These are phyloP conservation scores for Pelecanus crispus DNA, from an alignment of 2,113 vertebrate species.

Conservation along the genomic window DNA sequence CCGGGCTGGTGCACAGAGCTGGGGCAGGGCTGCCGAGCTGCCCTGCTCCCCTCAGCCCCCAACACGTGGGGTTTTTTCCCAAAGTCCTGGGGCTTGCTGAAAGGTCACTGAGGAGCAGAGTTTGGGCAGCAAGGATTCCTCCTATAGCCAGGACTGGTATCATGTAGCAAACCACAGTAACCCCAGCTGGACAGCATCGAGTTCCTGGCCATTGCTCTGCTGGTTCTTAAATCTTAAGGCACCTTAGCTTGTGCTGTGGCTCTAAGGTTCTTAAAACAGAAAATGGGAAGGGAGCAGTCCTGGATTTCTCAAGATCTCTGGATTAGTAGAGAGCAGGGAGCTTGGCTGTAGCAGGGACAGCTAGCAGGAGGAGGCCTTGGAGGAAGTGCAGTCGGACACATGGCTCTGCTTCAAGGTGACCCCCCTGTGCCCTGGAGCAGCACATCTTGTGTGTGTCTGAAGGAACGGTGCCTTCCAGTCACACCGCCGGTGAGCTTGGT, in stretches of 20 bases:
- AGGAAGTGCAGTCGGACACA: not conserved
- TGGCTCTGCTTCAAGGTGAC: not conserved
- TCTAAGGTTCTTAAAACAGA: not conserved
- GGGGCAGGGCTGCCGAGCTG: not conserved
- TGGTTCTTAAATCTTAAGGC: not conserved
- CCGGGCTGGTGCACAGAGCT: not conserved
- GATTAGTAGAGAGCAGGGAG: not conserved
- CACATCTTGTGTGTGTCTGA: not conserved
- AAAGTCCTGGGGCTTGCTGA: not conserved
- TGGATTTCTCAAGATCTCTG: not conserved
- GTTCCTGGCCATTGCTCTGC: not conserved
- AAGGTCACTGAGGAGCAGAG: not conserved
- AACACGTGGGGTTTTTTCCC: accelerated
- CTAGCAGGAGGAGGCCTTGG: not conserved
- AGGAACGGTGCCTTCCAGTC: not conserved
- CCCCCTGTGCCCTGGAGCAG: not conserved
- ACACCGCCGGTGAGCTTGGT: accelerated
- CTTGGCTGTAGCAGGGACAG: not conserved
- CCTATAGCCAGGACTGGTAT: not conserved
- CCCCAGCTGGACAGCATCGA: not conserved
- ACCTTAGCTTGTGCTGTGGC: not conserved
- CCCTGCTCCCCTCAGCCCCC: not conserved
- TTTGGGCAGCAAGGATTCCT: not conserved
- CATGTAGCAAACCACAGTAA: not conserved
- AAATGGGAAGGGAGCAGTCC: not conserved